A percentile compares a stretch with the other conserved stretches of the same genome.
These are phyloP conservation scores for Sebastes minor DNA, from an alignment of 2,797 vertebrate species.

Conservation along the genomic window DNA sequence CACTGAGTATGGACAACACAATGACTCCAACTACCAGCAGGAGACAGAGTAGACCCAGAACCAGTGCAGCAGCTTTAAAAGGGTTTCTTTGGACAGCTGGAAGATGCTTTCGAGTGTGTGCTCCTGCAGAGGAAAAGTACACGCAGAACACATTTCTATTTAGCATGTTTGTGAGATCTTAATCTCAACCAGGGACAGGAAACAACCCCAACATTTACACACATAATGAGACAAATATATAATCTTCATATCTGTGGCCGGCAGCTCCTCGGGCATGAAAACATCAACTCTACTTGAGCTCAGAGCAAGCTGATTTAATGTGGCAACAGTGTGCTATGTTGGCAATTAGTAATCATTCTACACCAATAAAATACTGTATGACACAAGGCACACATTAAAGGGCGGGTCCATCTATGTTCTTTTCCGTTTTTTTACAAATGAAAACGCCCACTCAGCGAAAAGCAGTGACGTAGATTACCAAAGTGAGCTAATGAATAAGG, in stretches of 20 bases:
- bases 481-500: too few species aligned
- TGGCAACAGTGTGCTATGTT: background rate
- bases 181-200: background rate
- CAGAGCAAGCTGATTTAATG: too few species aligned
- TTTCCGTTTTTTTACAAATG: too few species aligned
- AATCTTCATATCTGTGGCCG: background rate
- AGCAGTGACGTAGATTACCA: too few species aligned
- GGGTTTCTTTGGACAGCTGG: background rate
- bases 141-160: background rate
- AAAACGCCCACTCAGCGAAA: too few species aligned
- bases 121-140: background rate
- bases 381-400: background rate
- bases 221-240: background rate
- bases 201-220: background rate
- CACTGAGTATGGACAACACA: background rate
- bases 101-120: background rate
- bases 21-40: background rate
- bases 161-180: background rate
- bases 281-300: background rate
- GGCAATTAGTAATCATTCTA: background rate
- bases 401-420: too few species aligned
- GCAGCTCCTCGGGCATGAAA: background rate
- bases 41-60: slow-evolving; percentile 22
- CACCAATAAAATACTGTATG: background rate
- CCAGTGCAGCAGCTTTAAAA: rapidly evolving